Conservation (phyloP, 2,888 invertebrate species). For the Nipponacmea schrenckii region DNA sequence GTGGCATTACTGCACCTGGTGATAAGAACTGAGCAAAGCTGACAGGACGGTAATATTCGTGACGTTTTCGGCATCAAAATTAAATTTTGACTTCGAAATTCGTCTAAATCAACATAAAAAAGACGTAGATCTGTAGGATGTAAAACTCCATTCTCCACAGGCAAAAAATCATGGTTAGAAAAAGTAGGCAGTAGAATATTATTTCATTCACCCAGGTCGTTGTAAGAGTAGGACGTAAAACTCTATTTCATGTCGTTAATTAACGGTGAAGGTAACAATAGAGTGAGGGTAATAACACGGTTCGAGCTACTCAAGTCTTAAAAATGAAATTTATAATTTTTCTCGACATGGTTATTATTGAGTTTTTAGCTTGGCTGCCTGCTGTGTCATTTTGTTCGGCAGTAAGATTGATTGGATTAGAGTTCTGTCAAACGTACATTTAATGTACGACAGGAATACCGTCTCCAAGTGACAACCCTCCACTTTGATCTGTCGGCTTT, state of each 20-base stretch:
- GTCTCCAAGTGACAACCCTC: background rate
- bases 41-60: too few relatives aligned
- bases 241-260: background rate
- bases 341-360: background rate
- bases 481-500: conserved; percentile 7
- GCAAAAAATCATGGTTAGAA: too few relatives aligned
- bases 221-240: background rate
- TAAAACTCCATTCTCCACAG: too few relatives aligned
- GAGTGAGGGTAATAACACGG: background rate
- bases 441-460: background rate
- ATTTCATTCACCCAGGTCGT: background rate
- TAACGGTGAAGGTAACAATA: too few relatives aligned
- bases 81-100: too few relatives aligned
- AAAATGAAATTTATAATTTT: conserved; percentile 6
- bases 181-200: too few relatives aligned
- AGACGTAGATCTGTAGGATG: too few relatives aligned
- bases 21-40: too few relatives aligned
- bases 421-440: background rate
- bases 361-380: background rate
- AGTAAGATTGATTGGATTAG: background rate
- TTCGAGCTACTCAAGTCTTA: background rate
- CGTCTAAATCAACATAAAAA: too few relatives aligned
- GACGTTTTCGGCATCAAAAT: too few relatives aligned
- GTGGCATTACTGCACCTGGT: too few relatives aligned
- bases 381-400: background rate